Percentiles rank a stretch among this genome's conserved stretches.
Conservation (phyloP, 2,113 vertebrate species). For the Fulmarus glacialis region DNA sequence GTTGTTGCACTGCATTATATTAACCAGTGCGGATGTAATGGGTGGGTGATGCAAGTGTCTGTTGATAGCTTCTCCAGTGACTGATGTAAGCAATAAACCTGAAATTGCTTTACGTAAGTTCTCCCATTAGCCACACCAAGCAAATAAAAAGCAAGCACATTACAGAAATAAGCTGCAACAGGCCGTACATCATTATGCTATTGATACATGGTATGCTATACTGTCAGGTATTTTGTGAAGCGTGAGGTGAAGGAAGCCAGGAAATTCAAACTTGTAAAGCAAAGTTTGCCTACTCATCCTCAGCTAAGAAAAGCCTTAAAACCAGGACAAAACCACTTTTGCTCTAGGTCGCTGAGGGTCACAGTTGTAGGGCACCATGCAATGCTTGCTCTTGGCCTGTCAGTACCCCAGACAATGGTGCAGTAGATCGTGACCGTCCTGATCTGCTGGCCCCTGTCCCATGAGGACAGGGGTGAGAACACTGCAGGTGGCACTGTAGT, state of each 20-base stretch:
- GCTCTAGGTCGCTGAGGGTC: background rate
- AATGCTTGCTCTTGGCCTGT: background rate
- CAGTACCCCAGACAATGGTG: rapidly evolving
- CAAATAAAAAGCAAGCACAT: constrained; percentile 46
- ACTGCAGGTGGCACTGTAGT: background rate
- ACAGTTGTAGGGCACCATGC: rapidly evolving
- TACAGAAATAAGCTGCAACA: constrained; percentile 32
- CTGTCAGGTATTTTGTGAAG: background rate
- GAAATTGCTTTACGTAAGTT: background rate
- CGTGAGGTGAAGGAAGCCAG: background rate
- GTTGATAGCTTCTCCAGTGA: background rate
- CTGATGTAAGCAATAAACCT: constrained; percentile 37
- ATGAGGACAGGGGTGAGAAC: background rate
- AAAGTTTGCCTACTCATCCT: background rate
- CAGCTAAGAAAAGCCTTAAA: background rate
- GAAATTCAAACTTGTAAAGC: background rate
- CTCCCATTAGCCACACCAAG: constrained; percentile 9
- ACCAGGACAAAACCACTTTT: background rate
- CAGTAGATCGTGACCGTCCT: background rate
- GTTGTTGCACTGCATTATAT: constrained; percentile 5
- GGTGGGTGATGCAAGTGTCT: constrained; percentile 43
- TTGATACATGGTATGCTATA: background rate
- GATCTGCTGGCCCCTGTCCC: background rate
- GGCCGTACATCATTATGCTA: background rate
- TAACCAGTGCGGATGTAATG: background rate